Evolutionary conservation across 1,140 invertebrate species (phyloP), one percentile per base, ranked within the genome.

Genomic region (Polypedilum vanderplanki): DNA sequence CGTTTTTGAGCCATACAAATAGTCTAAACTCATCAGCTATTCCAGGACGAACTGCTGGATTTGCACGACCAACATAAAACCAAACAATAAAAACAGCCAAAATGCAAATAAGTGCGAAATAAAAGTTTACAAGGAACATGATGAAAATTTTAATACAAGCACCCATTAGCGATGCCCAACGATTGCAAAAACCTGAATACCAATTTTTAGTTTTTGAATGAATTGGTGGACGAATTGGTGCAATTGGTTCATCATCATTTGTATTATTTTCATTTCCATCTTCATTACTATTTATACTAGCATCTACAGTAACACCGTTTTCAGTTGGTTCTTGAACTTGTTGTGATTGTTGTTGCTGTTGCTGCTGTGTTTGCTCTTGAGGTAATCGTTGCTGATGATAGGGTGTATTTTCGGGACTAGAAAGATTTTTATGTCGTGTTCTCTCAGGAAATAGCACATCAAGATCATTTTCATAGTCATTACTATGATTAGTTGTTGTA

Each of bases 41-140:
- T 77, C 96, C 96, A 18, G 95, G 94, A 81, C 95, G 95, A 8
- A 96, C 93, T 5, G 95, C 95, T 5, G 96, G 95, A 85, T 96
- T 98, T 7, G 93, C 93, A 64, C 93, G n/a, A 18, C 65, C 65
- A 75, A 98, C 94, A 80, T 98, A 98, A 78, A 95, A 88, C 90
- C 95, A 98, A 67, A 98, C 87, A 33, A 95, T 83, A 81, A 95
- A 90, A 76, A 95, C 88, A 8, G 91, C 89, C 4, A 88, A 84
- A 73, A 97, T 86, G 81, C 93, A 82, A 87, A 86, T 70, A 18
- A 20, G 18, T 22, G 67, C 41, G 24, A 20, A 67, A 73, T 17
- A 24, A 67, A 57, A 76, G 17, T 46, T 73, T 1, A 57, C 46
- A n/a, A 57, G 46, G 46, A 57, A 57, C 46, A 57, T 57, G 46